A percentile compares a stretch with the other conserved stretches of the same genome.
phyloP scores from a whole-genome alignment of 2,888 invertebrate genomes.

The Drosophila meridionalis region DNA sequence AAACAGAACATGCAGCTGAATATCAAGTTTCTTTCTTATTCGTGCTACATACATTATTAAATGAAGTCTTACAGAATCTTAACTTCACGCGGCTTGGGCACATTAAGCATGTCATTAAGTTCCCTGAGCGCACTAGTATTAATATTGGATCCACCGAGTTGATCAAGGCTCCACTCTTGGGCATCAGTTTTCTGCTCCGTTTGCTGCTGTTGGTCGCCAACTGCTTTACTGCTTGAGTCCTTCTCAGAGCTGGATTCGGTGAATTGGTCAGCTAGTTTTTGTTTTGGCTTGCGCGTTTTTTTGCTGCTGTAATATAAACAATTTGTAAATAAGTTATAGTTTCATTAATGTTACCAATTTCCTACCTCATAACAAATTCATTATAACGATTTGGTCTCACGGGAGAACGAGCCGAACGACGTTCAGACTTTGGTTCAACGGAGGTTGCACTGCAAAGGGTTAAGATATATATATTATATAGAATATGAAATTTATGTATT shows the following conservation, averaged over 20 bases:
- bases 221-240: not conserved
- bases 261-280: constrained; percentile 10
- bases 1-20: not conserved
- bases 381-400: constrained; percentile 40
- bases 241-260: not conserved
- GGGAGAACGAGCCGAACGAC: constrained; percentile 58
- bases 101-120: constrained; percentile 41
- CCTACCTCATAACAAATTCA: constrained; percentile 48
- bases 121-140: constrained; percentile 26
- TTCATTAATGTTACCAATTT: too few relatives aligned
- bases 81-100: constrained; percentile 54
- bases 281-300: constrained; percentile 8
- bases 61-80: constrained; percentile 48
- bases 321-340: not conserved
- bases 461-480: not conserved
- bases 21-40: not conserved
- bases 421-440: constrained; percentile 28
- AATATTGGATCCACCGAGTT: constrained; percentile 16
- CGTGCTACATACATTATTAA: not conserved
- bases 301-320: not conserved
- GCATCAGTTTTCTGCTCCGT: not conserved
- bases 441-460: constrained; percentile 28
- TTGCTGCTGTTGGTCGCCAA: not conserved
- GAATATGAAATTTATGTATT: not conserved
- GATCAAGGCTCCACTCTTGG: constrained; percentile 17